A percentile compares a stretch with the other conserved stretches of the same genome.
Conservation (phyloP, 2,113 vertebrate genomes). For the Neolamprologus hecqui region DNA sequence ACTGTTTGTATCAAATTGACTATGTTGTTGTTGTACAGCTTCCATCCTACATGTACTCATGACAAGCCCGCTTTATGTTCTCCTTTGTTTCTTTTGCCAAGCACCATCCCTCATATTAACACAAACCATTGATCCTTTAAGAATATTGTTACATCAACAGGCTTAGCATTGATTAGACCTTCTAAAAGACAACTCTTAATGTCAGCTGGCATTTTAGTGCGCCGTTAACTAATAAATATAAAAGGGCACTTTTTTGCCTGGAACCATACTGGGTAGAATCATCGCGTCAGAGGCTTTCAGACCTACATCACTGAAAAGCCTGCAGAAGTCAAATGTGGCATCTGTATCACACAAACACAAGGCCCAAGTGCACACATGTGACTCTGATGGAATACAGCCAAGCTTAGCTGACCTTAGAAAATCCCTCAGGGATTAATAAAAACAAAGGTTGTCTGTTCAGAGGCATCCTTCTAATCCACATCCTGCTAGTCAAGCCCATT, state of each 20-base stretch:
- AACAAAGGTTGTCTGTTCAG: slow-evolving; percentile 48
- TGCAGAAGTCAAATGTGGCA: slow-evolving; percentile 15
- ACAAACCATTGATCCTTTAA: background rate
- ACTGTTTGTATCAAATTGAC: slow-evolving; percentile 43
- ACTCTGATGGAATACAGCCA: slow-evolving; percentile 37
- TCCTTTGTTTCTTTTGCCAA: background rate
- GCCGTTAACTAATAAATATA: background rate
- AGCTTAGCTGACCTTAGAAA: slow-evolving; percentile 46
- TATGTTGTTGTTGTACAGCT: slow-evolving; percentile 27
- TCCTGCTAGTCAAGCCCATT: slow-evolving; percentile 16
- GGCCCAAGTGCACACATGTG: slow-evolving; percentile 38
- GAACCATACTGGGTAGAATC: background rate
- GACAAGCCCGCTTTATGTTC: background rate
- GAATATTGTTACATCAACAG: background rate
- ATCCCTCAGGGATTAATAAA: slow-evolving; percentile 50
- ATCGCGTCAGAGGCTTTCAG: slow-evolving; percentile 12
- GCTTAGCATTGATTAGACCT: background rate
- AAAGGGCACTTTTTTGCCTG: background rate
- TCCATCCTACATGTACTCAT: slow-evolving; percentile 12
- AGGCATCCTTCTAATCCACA: slow-evolving; percentile 32
- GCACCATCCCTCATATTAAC: background rate
- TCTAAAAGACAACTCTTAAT: background rate
- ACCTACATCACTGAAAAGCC: slow-evolving; percentile 15
- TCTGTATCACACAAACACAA: slow-evolving; percentile 31
- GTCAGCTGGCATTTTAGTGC: background rate